Conservation (phyloP, 2,888 invertebrate species). For the Aelia acuminata region DNA sequence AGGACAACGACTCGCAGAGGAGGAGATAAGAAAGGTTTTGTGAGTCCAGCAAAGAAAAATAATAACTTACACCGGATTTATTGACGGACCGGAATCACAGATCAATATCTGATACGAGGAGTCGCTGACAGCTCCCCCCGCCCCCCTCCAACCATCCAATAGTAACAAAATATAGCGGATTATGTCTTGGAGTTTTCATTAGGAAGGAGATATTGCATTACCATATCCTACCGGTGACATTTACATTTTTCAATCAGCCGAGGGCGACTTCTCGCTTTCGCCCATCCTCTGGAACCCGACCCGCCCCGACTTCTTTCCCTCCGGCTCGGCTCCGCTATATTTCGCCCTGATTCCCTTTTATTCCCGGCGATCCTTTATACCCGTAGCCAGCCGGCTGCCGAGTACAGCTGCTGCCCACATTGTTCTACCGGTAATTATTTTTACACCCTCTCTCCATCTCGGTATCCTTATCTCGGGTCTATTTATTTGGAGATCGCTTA, state of each 20-base stretch:
- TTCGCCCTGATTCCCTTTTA: not conserved
- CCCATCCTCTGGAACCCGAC: constrained; percentile 28
- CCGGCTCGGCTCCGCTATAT: not conserved
- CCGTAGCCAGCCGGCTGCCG: not conserved
- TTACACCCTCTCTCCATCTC: constrained; percentile 23
- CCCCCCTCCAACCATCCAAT: not conserved
- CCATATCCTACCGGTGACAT: constrained; percentile 64
- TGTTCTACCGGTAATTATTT: constrained; percentile 45
- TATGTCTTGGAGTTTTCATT: constrained; percentile 60
- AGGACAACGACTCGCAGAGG: not conserved
- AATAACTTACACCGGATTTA: constrained; percentile 43
- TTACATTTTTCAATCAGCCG: constrained; percentile 66
- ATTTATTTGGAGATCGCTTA: not conserved
- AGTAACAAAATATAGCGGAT: constrained; percentile 55
- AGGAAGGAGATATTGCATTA: constrained; percentile 63
- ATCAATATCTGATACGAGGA: constrained; percentile 33
- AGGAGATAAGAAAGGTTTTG: not conserved
- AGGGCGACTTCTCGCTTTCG: constrained; percentile 35
- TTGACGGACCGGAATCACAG: not conserved
- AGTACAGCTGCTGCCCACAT: constrained; percentile 36
- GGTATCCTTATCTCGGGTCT: not conserved
- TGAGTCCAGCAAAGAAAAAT: not conserved
- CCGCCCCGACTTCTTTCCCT: not conserved
- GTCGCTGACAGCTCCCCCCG: not conserved
- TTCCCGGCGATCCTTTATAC: constrained; percentile 36